Base-by-base conservation (phyloP, 2,888 invertebrate species). In the Rotaria magnacalcarata region DNA sequence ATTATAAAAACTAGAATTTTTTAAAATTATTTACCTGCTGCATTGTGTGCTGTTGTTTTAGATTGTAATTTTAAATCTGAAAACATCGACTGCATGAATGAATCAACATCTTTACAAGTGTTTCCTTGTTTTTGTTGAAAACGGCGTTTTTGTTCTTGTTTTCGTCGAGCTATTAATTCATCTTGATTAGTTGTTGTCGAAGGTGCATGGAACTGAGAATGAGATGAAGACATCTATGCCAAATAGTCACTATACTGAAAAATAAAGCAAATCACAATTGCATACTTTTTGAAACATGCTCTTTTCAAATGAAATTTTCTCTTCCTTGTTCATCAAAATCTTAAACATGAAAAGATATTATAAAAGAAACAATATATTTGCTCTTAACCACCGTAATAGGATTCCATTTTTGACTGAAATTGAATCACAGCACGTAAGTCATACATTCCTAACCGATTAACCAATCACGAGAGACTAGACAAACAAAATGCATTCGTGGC, bases 121-220 rank as follows among this genome's bases (percentile, higher is more conserved):
- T 47, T 43, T 16, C 34, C 34, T 67, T 27, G 27, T 67, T 34
- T 67, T n/a, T 80, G 80, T 47, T 80, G 80, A 80, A 80, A 80
- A 47, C 80, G 80, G 47, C 80, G 80, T 80, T 80, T 80, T 47
- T 80, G 80, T 80, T 80, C 80, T 10, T n/a, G 8, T 80, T 80
- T 80, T 47, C 47, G 21, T 47, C 80, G 8, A 14, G 47, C 47
- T 2, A 80, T 47, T 16, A 47, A n/a, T n/a, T 80, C 80, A 47
- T 80, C 47, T 47, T 80, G 24, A 43, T 43, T 47, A n/a, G 21
- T 47, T 80, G 47, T 47, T 47, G 80, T 34, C 27, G 67, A 8
- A 0, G 56, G 14, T 56, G 56, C 1, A 56, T 56, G 56, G 24
- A 56, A 56, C 24, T 56, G 56, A 24, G 56, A 34, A 67, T 67